Evolutionary conservation across 2,113 vertebrate genomes (phyloP).

Genomic region (Ptilonorhynchus violaceus): DNA sequence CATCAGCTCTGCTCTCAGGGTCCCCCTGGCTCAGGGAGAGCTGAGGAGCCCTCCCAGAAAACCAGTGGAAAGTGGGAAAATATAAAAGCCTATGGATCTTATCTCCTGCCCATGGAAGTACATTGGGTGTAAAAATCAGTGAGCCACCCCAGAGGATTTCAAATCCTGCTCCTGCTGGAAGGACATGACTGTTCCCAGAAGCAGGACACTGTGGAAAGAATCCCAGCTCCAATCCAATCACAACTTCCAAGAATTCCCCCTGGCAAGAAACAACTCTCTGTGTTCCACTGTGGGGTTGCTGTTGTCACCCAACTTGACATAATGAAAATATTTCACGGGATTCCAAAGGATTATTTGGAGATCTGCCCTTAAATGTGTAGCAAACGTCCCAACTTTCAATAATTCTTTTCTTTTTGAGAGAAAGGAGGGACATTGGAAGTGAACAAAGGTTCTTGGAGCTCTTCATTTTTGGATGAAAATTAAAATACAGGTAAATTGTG

Average conservation of each 20-base stretch:
- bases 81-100: neutral
- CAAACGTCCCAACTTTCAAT: neutral
- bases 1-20: neutral
- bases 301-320: neutral
- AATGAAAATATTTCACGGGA: neutral
- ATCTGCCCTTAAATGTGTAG: accelerated
- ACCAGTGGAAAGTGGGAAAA: neutral
- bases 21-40: neutral
- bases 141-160: neutral
- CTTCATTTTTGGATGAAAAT: neutral
- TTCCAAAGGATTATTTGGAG: neutral
- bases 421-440: neutral
- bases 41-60: neutral
- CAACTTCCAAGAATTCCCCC: neutral
- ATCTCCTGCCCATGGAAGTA: neutral
- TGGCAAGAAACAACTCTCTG: neutral
- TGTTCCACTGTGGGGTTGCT: neutral
- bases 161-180: neutral
- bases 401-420: neutral
- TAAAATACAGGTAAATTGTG: neutral
- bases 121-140: neutral
- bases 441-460: neutral
- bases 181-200: neutral
- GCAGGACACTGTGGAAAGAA: neutral
- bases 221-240: neutral